A percentile compares a stretch with the other conserved stretches of the same genome.
Evolutionary conservation across 2,888 invertebrate species (phyloP).

Genomic region (Temnothorax ravouxi): DNA sequence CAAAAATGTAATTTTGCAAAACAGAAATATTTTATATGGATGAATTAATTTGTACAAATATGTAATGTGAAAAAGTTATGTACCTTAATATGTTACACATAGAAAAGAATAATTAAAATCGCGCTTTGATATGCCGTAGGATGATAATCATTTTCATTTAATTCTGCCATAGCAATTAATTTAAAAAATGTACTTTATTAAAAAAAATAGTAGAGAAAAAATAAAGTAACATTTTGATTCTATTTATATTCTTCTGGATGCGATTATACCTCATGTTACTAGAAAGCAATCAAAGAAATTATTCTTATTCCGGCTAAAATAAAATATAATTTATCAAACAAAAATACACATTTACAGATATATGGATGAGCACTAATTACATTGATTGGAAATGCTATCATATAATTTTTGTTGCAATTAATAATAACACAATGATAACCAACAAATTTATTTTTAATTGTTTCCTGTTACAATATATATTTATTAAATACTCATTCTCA

Average conservation of each 20-base stretch:
- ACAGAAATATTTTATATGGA: not conserved
- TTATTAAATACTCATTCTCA: not conserved
- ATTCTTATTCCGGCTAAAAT: not conserved
- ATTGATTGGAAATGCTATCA: not conserved
- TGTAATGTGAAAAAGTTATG: not conserved
- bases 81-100: not conserved
- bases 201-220: not conserved
- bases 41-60: slow-evolving; percentile 2
- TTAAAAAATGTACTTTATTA: not conserved
- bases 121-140: not conserved
- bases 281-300: not conserved
- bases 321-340: slow-evolving; percentile 1
- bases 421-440: not conserved
- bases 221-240: not conserved
- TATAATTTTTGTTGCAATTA: not conserved
- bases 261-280: not conserved
- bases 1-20: not conserved
- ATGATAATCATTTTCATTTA: not conserved
- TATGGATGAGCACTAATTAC: not conserved
- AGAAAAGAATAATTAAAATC: not conserved
- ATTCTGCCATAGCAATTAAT: not conserved
- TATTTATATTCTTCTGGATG: too few species aligned
- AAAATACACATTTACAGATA: not conserved
- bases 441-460: not conserved
- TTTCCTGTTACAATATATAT: not conserved